Conservation (phyloP, 2,113 vertebrate genomes). For the Phalacrocorax pelagicus region DNA sequence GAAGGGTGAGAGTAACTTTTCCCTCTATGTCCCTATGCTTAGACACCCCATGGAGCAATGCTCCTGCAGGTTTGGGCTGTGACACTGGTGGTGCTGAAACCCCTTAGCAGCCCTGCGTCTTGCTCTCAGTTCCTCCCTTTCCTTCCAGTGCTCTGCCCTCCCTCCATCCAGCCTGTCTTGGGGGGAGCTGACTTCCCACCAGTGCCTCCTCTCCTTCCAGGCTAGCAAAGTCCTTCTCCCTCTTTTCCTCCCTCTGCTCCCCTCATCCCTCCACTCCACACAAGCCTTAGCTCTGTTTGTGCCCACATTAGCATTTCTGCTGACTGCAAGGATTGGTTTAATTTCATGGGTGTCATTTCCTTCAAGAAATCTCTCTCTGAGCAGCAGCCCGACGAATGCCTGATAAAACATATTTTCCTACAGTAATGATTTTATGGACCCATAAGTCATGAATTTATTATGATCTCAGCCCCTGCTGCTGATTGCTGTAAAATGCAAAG, state of each 20-base stretch:
- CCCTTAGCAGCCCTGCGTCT: neutral
- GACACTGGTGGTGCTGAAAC: neutral
- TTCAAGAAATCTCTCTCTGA: slow-evolving; percentile 84
- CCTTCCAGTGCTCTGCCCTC: neutral
- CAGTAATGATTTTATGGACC: slow-evolving; percentile 85
- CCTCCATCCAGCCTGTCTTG: neutral
- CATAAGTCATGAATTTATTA: slow-evolving; percentile 87
- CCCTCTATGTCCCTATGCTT: neutral
- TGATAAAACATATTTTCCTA: slow-evolving; percentile 85
- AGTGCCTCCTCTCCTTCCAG: neutral
- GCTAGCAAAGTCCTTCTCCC: neutral
- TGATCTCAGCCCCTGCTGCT: slow-evolving; percentile 83
- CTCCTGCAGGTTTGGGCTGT: neutral
- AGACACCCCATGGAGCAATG: neutral
- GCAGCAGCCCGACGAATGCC: slow-evolving; percentile 77
- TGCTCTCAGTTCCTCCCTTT: neutral
- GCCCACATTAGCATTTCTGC: slow-evolving; percentile 80
- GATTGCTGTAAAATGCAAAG: slow-evolving; percentile 85
- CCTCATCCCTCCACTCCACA: fast-evolving
- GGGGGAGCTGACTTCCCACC: neutral
- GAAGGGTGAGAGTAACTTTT: neutral
- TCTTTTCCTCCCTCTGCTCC: neutral
- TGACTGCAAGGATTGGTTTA: slow-evolving; percentile 79
- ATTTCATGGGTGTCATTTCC: slow-evolving; percentile 87
- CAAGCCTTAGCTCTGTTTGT: slow-evolving; percentile 46